phyloP scores from a whole-genome alignment of 2,888 invertebrate genomes.

The Chloroclystis v-ata region DNA sequence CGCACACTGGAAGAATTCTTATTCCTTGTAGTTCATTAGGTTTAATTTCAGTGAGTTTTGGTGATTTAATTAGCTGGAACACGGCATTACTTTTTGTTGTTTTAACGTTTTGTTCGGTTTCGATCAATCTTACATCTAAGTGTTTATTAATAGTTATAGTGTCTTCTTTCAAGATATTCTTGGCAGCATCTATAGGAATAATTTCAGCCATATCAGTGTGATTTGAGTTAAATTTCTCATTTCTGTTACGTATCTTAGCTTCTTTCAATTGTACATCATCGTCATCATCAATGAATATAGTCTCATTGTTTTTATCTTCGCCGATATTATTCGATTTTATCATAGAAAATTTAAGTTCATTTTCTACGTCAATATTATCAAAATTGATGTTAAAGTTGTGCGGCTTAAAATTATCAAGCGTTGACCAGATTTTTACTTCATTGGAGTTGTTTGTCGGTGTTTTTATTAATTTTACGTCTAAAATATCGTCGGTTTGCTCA shows the following conservation, averaged over 20 bases:
- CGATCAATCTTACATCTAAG: conserved; percentile 2
- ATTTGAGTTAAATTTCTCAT: background rate
- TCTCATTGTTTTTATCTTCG: conserved; percentile 3
- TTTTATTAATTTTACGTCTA: conserved; percentile 16
- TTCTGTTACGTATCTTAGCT: background rate
- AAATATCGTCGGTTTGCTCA: conserved; percentile 4
- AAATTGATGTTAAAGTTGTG: conserved; percentile 5
- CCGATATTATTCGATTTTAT: background rate
- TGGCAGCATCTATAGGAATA: background rate
- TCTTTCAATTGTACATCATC: background rate
- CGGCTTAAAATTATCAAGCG: conserved; percentile 12
- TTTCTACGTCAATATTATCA: conserved; percentile 8
- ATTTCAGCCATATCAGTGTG: background rate
- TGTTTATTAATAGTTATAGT: conserved; percentile 4
- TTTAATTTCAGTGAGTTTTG: background rate
- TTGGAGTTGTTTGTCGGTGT: conserved; percentile 14
- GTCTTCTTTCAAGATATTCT: conserved; percentile 5
- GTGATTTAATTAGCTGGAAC: too few relatives aligned
- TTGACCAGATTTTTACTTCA: conserved; percentile 15
- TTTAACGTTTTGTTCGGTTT: background rate
- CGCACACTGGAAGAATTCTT: background rate
- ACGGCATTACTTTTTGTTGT: conserved; percentile 1
- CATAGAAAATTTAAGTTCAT: conserved; percentile 4
- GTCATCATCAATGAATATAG: conserved; percentile 16
- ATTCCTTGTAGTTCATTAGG: background rate